A percentile compares a stretch with the other conserved stretches of the same genome.
phyloP scores from a whole-genome alignment of 2,113 vertebrate species.

The Deroptyus accipitrinus region DNA sequence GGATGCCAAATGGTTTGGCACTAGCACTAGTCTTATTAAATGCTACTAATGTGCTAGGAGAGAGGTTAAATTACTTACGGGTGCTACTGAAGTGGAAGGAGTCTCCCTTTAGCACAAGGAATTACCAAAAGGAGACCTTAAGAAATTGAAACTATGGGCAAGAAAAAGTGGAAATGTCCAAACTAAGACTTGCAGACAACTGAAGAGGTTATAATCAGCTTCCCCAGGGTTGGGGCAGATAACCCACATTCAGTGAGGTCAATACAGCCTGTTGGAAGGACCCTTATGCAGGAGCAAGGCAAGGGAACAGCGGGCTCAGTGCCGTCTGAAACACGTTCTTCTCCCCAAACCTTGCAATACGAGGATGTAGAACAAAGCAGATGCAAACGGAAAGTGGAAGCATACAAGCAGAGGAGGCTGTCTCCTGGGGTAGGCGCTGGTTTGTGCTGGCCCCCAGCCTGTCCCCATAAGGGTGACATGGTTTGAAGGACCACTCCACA shows the following conservation, averaged over 20 bases:
- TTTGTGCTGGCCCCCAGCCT: not conserved
- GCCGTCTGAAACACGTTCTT: not conserved
- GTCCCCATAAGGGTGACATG: not conserved
- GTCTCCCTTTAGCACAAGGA: not conserved
- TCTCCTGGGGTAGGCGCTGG: not conserved
- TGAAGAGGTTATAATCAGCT: not conserved
- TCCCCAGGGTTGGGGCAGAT: not conserved
- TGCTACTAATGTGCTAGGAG: not conserved
- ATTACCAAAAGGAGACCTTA: not conserved
- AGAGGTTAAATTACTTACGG: not conserved
- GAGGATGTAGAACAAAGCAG: not conserved
- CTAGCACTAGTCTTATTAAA: not conserved
- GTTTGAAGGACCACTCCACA: not conserved
- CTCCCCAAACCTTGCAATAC: not conserved
- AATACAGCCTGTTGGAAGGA: not conserved
- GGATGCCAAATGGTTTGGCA: not conserved
- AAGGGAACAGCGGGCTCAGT: not conserved
- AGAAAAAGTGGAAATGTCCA: not conserved
- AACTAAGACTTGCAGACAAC: rapidly evolving
- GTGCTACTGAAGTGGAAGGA: not conserved
- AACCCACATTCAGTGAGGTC: rapidly evolving
- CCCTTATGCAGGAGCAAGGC: not conserved
- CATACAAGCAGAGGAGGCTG: not conserved
- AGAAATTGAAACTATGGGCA: not conserved
- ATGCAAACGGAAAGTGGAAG: not conserved